Evolutionary conservation across 2,888 invertebrate species (phyloP).

Genomic region (Alentia gelatinosa): DNA sequence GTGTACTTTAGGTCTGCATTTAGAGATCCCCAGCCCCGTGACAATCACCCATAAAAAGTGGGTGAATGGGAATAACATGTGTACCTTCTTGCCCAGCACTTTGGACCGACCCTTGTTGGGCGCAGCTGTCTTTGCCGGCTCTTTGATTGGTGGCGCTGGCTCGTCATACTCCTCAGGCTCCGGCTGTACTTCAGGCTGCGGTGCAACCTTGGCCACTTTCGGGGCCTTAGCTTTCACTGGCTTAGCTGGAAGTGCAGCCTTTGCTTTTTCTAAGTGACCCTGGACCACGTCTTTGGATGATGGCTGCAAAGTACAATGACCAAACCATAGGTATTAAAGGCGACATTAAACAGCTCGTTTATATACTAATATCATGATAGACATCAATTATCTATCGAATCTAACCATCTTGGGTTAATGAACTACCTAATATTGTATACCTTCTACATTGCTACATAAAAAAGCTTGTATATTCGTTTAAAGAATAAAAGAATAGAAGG

Average conservation of each 20-base stretch:
- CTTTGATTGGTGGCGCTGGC: conserved; percentile 68
- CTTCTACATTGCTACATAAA: too few relatives aligned
- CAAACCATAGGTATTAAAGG: too few relatives aligned
- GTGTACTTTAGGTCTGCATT: too few relatives aligned
- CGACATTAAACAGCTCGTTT: too few relatives aligned
- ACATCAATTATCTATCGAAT: not conserved
- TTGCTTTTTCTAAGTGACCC: conserved; percentile 90
- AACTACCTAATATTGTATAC: too few relatives aligned
- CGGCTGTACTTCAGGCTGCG: conserved; percentile 55
- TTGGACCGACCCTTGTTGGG: conserved; percentile 39
- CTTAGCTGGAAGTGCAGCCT: conserved; percentile 91
- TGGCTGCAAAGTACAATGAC: conserved; percentile 76
- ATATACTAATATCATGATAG: not conserved
- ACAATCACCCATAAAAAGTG: too few relatives aligned
- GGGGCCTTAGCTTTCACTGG: conserved; percentile 67
- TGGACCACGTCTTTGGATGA: conserved; percentile 84
- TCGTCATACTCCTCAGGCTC: conserved; percentile 61
- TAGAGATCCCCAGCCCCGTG: too few relatives aligned
- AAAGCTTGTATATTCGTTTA: too few relatives aligned
- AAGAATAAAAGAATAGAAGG: too few relatives aligned
- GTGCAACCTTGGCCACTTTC: conserved; percentile 67
- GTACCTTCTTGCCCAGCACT: conserved; percentile 58
- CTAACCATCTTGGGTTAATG: not conserved
- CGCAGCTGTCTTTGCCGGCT: conserved; percentile 39
- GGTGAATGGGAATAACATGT: not conserved